Conservation (phyloP, 2,797 vertebrate species). For the Poeciliopsis turneri region DNA sequence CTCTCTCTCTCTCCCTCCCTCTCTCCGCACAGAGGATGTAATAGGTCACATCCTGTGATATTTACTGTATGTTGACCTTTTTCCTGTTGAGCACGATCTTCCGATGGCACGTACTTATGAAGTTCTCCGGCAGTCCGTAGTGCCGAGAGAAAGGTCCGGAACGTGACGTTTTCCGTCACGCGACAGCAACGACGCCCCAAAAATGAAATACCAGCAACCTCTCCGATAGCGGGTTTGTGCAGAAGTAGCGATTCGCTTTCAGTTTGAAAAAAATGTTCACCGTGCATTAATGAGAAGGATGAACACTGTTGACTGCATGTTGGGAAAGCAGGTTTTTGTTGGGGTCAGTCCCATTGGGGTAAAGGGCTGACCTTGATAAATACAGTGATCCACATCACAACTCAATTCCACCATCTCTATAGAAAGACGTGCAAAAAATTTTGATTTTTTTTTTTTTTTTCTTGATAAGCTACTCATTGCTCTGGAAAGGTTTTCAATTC, state of each 20-base stretch:
- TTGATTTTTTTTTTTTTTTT: constrained; percentile 18
- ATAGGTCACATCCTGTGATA: constrained; percentile 55
- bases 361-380: constrained; percentile 36
- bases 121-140: background rate
- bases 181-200: background rate
- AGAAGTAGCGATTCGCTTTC: background rate
- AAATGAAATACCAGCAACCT: background rate
- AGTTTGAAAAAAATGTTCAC: constrained; percentile 9
- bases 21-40: constrained; percentile 19
- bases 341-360: constrained; percentile 14
- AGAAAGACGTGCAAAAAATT: constrained; percentile 10
- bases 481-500: background rate
- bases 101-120: constrained; percentile 8
- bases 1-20: background rate
- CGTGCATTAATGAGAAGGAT: constrained; percentile 22
- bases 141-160: background rate
- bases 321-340: constrained; percentile 26
- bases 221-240: constrained; percentile 5
- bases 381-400: constrained; percentile 4
- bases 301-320: constrained; percentile 23
- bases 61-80: constrained; percentile 43
- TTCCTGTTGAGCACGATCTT: constrained; percentile 5
- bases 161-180: background rate
- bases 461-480: constrained; percentile 28
- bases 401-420: constrained; percentile 23